Conservation (phyloP, 2,797 vertebrate species). For the Bovichtus variegatus region DNA sequence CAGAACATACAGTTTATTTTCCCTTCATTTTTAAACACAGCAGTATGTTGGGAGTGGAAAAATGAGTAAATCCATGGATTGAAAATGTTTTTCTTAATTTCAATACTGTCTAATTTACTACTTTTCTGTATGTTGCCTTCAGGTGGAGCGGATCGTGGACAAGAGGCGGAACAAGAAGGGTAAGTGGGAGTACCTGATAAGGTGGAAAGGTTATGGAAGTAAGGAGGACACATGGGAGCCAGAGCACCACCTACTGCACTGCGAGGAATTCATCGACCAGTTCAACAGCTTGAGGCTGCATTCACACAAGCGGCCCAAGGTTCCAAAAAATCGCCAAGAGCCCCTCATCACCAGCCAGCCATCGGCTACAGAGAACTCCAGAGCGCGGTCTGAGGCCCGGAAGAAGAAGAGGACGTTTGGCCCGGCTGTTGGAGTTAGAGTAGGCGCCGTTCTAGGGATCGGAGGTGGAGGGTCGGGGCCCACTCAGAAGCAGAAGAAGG, state of each 20-base stretch:
- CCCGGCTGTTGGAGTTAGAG: slow-evolving; percentile 71
- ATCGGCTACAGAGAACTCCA: slow-evolving; percentile 83
- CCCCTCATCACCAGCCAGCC: slow-evolving; percentile 72
- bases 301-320: slow-evolving; percentile 88
- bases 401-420: slow-evolving; percentile 91
- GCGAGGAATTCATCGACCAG: slow-evolving; percentile 97
- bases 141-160: slow-evolving; percentile 98
- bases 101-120: background rate
- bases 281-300: slow-evolving; percentile 92
- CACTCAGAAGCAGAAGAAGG: slow-evolving; percentile 88
- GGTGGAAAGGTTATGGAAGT: slow-evolving; percentile 98
- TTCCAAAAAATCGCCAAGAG: slow-evolving; percentile 82
- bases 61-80: background rate
- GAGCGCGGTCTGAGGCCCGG: slow-evolving; percentile 86
- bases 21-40: background rate
- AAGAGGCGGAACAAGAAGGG: slow-evolving; percentile 98
- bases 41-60: background rate
- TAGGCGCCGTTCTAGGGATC: slow-evolving; percentile 57
- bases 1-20: background rate
- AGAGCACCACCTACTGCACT: slow-evolving; percentile 94
- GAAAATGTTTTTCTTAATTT: background rate
- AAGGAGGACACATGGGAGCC: slow-evolving; percentile 99
- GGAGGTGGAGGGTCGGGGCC: slow-evolving; percentile 53
- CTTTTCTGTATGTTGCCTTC: slow-evolving; percentile 37
- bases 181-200: slow-evolving; percentile 97